Conservation (phyloP, 1,140 invertebrate species). For the Spodoptera frugiperda region DNA sequence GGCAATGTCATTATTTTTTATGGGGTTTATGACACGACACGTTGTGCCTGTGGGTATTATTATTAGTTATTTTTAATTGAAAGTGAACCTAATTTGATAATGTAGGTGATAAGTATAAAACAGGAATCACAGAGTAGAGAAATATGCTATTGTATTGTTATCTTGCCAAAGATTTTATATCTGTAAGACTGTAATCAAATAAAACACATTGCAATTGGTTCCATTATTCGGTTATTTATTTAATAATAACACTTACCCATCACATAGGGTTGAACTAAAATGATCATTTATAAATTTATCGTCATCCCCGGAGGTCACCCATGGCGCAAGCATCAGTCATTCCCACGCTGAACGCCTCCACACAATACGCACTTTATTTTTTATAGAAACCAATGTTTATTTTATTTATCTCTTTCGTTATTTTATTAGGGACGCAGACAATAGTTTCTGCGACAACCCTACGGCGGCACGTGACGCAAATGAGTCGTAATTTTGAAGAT, state of each 20-base stretch:
- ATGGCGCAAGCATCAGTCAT: constrained; percentile 50
- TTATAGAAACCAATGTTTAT: constrained; percentile 62
- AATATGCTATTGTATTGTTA: too few relatives aligned
- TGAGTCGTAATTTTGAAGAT: constrained; percentile 43
- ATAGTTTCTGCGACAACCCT: constrained; percentile 47
- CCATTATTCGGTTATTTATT: neutral
- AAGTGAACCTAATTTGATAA: neutral
- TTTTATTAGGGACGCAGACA: constrained; percentile 49
- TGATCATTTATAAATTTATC: constrained; percentile 44
- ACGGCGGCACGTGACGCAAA: constrained; percentile 56
- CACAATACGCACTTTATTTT: constrained; percentile 56
- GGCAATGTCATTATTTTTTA: constrained; percentile 47
- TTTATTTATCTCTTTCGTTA: constrained; percentile 58
- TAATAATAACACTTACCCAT: constrained; percentile 5
- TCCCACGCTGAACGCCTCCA: constrained; percentile 53
- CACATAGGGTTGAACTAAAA: constrained; percentile 14
- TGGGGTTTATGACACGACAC: neutral
- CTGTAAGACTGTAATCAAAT: too few relatives aligned
- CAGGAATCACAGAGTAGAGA: too few relatives aligned
- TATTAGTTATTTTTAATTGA: neutral
- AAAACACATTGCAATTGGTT: too few relatives aligned
- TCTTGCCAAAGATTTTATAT: too few relatives aligned
- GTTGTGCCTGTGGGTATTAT: neutral
- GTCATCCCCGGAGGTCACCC: constrained; percentile 51
- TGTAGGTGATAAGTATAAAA: too few relatives aligned